Conservation (phyloP, 2,797 vertebrate species). For the Lutjanus campechanus region DNA sequence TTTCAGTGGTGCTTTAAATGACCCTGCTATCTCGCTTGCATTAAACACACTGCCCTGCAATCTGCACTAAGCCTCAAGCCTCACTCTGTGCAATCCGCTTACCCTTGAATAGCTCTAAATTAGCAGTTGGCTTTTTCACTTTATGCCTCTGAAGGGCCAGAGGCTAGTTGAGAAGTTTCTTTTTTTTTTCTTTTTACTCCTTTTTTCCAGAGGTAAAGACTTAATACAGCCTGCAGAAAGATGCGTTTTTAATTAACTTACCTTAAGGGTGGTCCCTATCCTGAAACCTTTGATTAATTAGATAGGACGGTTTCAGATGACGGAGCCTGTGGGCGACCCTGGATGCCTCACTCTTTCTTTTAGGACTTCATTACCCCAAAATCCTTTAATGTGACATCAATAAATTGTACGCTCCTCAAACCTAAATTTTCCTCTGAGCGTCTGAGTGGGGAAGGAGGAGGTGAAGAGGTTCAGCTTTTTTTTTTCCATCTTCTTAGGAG, state of each 20-base stretch:
- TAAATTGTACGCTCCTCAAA: constrained; percentile 30
- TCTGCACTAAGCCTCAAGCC: constrained; percentile 80
- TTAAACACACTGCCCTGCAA: constrained; percentile 77
- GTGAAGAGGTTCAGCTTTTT: background rate
- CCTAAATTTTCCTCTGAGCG: constrained; percentile 10
- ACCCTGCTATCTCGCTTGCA: constrained; percentile 74
- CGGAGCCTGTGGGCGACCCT: constrained; percentile 43
- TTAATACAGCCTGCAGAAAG: constrained; percentile 57
- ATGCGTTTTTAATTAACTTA: constrained; percentile 72
- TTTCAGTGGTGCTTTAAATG: constrained; percentile 77
- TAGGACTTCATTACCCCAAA: constrained; percentile 52
- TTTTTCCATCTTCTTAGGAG: background rate
- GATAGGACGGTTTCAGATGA: constrained; percentile 59
- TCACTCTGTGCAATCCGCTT: constrained; percentile 79
- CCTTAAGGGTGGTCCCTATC: constrained; percentile 59
- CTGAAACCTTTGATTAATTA: constrained; percentile 69
- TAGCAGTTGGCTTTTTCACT: constrained; percentile 77
- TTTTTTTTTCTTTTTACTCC: constrained; percentile 23
- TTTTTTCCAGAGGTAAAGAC: constrained; percentile 38
- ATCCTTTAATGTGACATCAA: constrained; percentile 61
- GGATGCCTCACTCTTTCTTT: constrained; percentile 42
- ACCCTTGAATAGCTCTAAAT: constrained; percentile 79
- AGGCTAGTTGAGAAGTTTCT: constrained; percentile 41
- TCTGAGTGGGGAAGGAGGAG: background rate
- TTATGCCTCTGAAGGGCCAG: constrained; percentile 64